A percentile compares a stretch with the other conserved stretches of the same genome.
Conservation (phyloP, 2,888 invertebrate genomes). For the Pherbina coryleti region DNA sequence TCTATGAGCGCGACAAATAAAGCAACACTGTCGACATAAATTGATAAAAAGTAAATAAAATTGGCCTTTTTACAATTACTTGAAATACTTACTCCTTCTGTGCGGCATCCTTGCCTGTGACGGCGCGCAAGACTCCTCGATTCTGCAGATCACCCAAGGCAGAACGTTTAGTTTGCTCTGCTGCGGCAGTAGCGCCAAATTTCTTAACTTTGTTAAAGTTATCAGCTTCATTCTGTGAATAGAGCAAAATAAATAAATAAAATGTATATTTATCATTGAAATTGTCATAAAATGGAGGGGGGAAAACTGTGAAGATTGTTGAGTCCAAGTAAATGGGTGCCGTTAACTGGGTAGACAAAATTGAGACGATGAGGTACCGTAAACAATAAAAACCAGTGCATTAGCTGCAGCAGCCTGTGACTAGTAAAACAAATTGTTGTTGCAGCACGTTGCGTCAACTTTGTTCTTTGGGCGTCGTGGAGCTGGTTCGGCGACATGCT, state of each 20-base stretch:
- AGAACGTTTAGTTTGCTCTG: slow-evolving; percentile 64
- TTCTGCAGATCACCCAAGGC: slow-evolving; percentile 72
- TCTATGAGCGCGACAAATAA: too few relatives aligned
- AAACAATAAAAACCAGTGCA: not conserved
- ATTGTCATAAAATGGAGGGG: not conserved
- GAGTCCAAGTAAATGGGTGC: not conserved
- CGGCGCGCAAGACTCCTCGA: slow-evolving; percentile 65
- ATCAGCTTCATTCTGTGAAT: slow-evolving; percentile 60
- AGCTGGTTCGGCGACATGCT: not conserved
- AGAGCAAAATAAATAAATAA: not conserved
- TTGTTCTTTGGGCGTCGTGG: not conserved
- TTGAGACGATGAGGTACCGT: not conserved
- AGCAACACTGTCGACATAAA: too few relatives aligned
- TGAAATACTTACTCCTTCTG: slow-evolving; percentile 61
- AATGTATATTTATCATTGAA: not conserved
- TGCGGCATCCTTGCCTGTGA: slow-evolving; percentile 56
- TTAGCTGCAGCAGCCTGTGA: not conserved
- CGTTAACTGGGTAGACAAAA: not conserved
- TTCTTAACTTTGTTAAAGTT: slow-evolving; percentile 61
- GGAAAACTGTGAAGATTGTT: slow-evolving; percentile 13
- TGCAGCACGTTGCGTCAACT: not conserved
- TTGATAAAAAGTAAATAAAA: not conserved
- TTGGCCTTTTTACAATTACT: not conserved
- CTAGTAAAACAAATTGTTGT: too few relatives aligned
- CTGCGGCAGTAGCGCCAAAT: slow-evolving; percentile 55